Evolutionary conservation across 2,797 vertebrate genomes (phyloP), one percentile per base, ranked within the genome.

Genomic region (Alauda arvensis): DNA sequence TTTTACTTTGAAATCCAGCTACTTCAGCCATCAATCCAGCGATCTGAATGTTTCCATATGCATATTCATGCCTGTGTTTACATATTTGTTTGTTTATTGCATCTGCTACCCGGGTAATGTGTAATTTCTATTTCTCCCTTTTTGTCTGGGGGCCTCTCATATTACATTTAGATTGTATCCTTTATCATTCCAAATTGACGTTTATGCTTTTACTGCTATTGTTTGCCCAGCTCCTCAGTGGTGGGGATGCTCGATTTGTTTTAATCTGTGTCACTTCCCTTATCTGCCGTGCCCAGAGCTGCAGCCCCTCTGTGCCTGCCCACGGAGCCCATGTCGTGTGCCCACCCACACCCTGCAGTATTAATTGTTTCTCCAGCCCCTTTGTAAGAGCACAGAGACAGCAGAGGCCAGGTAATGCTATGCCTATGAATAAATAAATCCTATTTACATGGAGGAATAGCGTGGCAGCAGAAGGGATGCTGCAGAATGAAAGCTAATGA

Each of bases 91-190:
- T 91, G 90, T 94, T 94, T 95, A 87, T 94, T 95, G 77, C 75
- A 92, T 95, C 86, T 93, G 95, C 90, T 96, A 92, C 96, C 96
- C 93, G 95, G 88, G 96, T 96, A 96, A 97, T 94, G 95, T 93
- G 96, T 96, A 96, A 97, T 97, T 97, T 97, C 96, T 96, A 85
- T 97, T 97, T 97, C 97, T 97, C 95, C 95, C 96, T 96, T 97
- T 97, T 97, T 97, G 96, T 98, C 97, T 97, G 95, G 97, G 97
- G 98, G 97, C 97, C 96, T 97, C 97, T 97, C 97, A 93, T 95
- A 97, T 98, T 98, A 97, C 97, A 97, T 97, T 98, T 97, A 98
- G 97, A 98, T 98, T 98, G 98, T 98, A 97, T 97, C 97, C 96
- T 98, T 97, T 96, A 98, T 98, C 97, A 98, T 98, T 96, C 95